Evolutionary conservation across 2,113 vertebrate species (phyloP).

Genomic region (Dascyllus trimaculatus): DNA sequence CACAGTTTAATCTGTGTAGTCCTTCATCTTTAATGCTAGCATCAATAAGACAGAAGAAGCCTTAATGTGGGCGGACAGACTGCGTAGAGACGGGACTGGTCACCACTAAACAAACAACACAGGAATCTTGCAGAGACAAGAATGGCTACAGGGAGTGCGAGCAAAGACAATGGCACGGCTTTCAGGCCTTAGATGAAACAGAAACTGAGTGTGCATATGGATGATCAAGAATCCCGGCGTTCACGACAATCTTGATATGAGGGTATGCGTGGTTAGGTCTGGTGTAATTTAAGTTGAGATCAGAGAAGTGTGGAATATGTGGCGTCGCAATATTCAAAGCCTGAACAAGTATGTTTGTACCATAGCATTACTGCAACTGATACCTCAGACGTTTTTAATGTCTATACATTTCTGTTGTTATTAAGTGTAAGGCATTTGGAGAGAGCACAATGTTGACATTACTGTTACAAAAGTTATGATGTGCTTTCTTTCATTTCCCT

Average conservation of each 20-base stretch:
- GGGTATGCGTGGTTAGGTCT: constrained; percentile 35
- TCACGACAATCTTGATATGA: constrained; percentile 34
- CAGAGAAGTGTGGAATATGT: constrained; percentile 12
- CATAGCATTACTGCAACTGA: too few species aligned
- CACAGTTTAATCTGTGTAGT: constrained; percentile 57
- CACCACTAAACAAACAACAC: constrained; percentile 72
- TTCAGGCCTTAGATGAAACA: constrained; percentile 43
- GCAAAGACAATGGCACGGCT: constrained; percentile 55
- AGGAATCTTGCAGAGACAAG: constrained; percentile 58
- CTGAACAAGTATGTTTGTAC: too few species aligned
- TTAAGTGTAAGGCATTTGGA: constrained; percentile 10
- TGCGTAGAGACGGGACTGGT: constrained; percentile 61
- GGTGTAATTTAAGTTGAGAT: constrained; percentile 36
- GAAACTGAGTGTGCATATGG: constrained; percentile 46
- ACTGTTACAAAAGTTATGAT: not conserved
- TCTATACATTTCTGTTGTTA: not conserved
- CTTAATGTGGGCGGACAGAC: constrained; percentile 71
- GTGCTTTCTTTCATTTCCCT: constrained; percentile 13
- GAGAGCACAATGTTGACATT: constrained; percentile 4
- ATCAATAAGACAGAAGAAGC: constrained; percentile 57
- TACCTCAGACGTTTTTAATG: too few species aligned
- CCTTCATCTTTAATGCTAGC: constrained; percentile 62
- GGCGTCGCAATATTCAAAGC: not conserved
- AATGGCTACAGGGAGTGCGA: constrained; percentile 45
- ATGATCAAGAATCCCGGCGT: constrained; percentile 44